These are phyloP conservation scores for Triplophysa rosa DNA, from an alignment of 2,113 vertebrate species.

Conservation along the genomic window DNA sequence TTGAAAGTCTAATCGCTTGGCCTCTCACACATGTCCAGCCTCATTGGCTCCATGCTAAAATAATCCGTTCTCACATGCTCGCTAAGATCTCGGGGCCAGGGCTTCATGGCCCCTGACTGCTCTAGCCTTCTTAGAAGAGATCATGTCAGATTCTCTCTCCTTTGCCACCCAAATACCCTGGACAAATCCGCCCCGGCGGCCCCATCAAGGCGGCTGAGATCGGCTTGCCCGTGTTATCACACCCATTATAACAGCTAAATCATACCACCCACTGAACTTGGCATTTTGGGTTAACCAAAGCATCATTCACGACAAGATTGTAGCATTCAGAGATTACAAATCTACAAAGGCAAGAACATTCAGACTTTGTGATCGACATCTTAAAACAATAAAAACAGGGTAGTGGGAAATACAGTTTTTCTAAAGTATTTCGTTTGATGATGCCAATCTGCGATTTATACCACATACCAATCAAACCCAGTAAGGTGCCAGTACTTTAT, in stretches of 20 bases:
- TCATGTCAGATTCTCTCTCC: constrained; percentile 47
- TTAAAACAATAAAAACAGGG: constrained; percentile 27
- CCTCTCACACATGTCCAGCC: constrained; percentile 46
- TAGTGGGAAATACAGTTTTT: background rate
- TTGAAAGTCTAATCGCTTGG: constrained; percentile 45
- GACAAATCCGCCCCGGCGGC: constrained; percentile 37
- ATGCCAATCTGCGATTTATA: constrained; percentile 18
- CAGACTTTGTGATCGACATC: constrained; percentile 1
- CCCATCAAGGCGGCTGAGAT: constrained; percentile 29
- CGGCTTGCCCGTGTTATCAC: constrained; percentile 33
- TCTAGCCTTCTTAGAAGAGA: constrained; percentile 41
- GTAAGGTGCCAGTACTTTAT: constrained; percentile 4
- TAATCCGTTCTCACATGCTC: constrained; percentile 47
- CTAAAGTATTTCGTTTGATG: constrained; percentile 15
- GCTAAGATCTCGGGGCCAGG: constrained; percentile 51
- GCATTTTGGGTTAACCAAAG: constrained; percentile 31
- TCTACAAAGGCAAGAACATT: constrained; percentile 33
- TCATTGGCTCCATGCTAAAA: constrained; percentile 42
- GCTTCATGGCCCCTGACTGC: constrained; percentile 46
- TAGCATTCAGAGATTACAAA: constrained; percentile 33
- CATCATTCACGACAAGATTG: constrained; percentile 26
- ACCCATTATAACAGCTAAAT: constrained; percentile 35
- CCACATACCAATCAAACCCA: constrained; percentile 6
- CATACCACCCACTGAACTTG: constrained; percentile 36
- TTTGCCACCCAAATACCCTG: constrained; percentile 36